Base-by-base conservation (phyloP, 2,797 vertebrate species). In the Falco berigora region DNA sequence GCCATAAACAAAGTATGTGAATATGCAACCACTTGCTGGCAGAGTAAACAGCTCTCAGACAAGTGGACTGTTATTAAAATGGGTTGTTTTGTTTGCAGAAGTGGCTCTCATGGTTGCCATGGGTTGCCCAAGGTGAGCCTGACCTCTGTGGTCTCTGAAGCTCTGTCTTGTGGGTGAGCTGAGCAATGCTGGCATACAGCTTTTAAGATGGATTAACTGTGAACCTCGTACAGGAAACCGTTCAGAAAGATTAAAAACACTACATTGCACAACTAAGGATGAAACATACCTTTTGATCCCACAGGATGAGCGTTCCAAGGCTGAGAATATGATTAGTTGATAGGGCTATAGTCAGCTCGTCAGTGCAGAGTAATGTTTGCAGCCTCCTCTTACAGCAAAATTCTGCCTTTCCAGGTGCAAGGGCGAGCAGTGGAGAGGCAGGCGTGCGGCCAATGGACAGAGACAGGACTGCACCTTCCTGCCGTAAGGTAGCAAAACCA, bases 121-220 rank as follows among this genome's bases (percentile, higher is more conserved):
- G 58, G n/a, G 82, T 83, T 84, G 90, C 73, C 63, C 82, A 94
- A 92, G 80, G 90, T 59, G 44, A 95, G 23, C 49, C 59, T 84
- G 71, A 91, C 71, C 86, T 85, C 67, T 85, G 67, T 79, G 71
- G 59, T 76, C 46, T 24, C 79, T 82, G 77, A 89, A 94, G 44
- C 56, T 87, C 52, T 81, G 49, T 92, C 34, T 84, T 88, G 69
- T 59, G 79, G 77, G 55, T 7, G 15, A 94, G 75, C 71, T 85
- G 44, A 90, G 90, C 52, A 79, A 21, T 24, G 46, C 27, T 72
- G 64, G 87, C 88, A 91, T 56, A 69, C 59, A 64, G 88, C 40
- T 81, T 79, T 77, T 79, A 90, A 63, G 22, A 61, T 2, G 20
- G 50, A 79, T 90, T 94, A 78, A 59, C 67, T 52, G 61, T 74